These are phyloP conservation scores for Drosophila auraria DNA, from an alignment of 1,140 invertebrate species.

Conservation along the genomic window DNA sequence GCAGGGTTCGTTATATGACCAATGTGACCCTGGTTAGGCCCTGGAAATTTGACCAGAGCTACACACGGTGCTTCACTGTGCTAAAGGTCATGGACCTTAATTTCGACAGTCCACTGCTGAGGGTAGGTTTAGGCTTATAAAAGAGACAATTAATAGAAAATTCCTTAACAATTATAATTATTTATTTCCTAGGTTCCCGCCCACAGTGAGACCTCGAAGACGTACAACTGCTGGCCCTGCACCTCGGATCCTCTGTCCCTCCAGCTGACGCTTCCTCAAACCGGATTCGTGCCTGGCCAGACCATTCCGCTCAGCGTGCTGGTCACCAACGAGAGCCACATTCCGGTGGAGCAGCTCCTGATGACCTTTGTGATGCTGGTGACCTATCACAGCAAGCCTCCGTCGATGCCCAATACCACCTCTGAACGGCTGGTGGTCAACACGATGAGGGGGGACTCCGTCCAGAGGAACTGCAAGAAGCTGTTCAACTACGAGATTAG, in stretches of 20 bases:
- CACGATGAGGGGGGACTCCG: conserved; percentile 53
- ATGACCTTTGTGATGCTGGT: conserved; percentile 60
- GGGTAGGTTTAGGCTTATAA: conserved; percentile 31
- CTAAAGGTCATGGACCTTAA: conserved; percentile 90
- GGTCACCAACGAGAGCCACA: conserved; percentile 67
- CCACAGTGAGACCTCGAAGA: conserved; percentile 58
- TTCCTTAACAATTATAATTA: no score
- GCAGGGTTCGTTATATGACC: conserved; percentile 89
- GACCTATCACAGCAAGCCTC: conserved; percentile 48
- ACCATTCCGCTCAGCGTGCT: conserved; percentile 48
- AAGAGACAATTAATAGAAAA: no score
- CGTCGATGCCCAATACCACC: conserved; percentile 68
- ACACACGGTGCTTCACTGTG: conserved; percentile 90
- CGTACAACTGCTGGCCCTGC: conserved; percentile 68
- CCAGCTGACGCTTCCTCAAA: conserved; percentile 54
- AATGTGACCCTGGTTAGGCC: conserved; percentile 90
- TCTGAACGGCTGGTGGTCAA: conserved; percentile 53
- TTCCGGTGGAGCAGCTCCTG: conserved; percentile 55
- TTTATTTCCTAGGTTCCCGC: conserved; percentile 41
- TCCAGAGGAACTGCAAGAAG: conserved; percentile 65
- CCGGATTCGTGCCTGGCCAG: conserved; percentile 73
- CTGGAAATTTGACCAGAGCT: conserved; percentile 91
- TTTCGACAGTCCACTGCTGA: conserved; percentile 74
- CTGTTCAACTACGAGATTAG: conserved; percentile 83
- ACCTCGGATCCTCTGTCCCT: conserved; percentile 59